Percentiles rank a stretch among this genome's conserved stretches.
Evolutionary conservation across 2,797 vertebrate species (phyloP).

Genomic region (Enteromius afrohamiltoni): DNA sequence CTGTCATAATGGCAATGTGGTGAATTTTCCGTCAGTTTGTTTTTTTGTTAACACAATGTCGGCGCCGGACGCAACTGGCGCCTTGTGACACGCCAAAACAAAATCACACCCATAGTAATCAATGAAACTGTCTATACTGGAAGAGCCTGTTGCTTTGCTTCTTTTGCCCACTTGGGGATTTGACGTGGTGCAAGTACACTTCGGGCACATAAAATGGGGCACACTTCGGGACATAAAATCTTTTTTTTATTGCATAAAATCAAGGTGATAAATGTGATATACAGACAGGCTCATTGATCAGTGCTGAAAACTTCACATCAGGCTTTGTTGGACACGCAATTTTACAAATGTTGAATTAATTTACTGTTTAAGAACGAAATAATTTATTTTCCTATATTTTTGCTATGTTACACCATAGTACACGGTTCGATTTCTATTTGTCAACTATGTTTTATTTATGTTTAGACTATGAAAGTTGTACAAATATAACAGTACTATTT

Average conservation of each 20-base stretch:
- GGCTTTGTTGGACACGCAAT: background rate
- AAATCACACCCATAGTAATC: background rate
- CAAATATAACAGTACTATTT: background rate
- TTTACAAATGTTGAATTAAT: background rate
- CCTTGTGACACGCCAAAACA: background rate
- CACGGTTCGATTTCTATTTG: no score
- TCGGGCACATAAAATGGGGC: no score
- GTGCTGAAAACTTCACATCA: background rate
- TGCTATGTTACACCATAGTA: no score
- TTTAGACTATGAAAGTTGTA: background rate
- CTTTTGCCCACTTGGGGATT: background rate
- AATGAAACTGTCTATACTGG: background rate
- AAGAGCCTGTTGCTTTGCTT: background rate
- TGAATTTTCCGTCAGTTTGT: slow-evolving; percentile 15
- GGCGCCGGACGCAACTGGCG: background rate
- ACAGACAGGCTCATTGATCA: background rate
- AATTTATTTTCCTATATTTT: no score
- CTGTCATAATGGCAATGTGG: slow-evolving; percentile 19
- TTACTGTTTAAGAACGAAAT: background rate
- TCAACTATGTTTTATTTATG: background rate
- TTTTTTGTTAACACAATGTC: background rate
- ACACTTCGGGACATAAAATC: no score
- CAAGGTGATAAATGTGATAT: background rate
- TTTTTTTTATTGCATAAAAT: background rate
- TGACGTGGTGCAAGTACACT: background rate